phyloP scores from a whole-genome alignment of 2,797 vertebrate genomes.

The Remorina albescens region DNA sequence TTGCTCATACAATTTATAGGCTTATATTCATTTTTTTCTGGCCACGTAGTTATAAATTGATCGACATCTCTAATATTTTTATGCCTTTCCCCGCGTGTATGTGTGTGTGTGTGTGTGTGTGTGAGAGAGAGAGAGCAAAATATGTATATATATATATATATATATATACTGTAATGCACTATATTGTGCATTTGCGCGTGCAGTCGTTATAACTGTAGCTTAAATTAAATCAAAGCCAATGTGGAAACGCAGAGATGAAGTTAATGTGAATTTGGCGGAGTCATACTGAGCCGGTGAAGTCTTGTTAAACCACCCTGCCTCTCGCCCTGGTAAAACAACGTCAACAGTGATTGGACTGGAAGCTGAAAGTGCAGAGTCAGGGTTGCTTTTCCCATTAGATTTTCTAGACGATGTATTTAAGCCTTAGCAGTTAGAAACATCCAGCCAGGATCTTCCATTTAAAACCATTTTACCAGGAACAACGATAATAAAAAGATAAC shows the following conservation, averaged over 20 bases:
- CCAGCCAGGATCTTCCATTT: neutral
- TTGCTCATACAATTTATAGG: constrained; percentile 12
- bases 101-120: constrained; percentile 31
- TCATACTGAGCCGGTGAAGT: constrained; percentile 7
- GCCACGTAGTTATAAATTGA: constrained; percentile 15
- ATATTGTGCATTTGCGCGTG: neutral
- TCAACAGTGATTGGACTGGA: constrained; percentile 33
- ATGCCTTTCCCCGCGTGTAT: constrained; percentile 1
- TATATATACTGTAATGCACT: constrained; percentile 8
- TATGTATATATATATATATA: constrained; percentile 26
- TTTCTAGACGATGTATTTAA: constrained; percentile 23
- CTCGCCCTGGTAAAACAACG: constrained; percentile 46
- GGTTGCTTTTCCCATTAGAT: constrained; percentile 67
- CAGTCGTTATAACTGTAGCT: neutral
- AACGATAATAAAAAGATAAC: constrained; percentile 1
- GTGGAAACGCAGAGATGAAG: neutral
- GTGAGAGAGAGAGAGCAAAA: too few relatives aligned
- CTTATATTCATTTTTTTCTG: constrained; percentile 9
- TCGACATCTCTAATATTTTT: neutral
- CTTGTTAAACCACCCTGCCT: constrained; percentile 28
- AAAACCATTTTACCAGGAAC: neutral
- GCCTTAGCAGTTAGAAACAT: constrained; percentile 22
- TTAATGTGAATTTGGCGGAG: constrained; percentile 13
- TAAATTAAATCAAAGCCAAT: neutral
- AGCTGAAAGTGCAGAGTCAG: constrained; percentile 60